A percentile compares a stretch with the other conserved stretches of the same genome.
Conservation (phyloP, 2,888 invertebrate species). For the Chymomyza fuscimana region DNA sequence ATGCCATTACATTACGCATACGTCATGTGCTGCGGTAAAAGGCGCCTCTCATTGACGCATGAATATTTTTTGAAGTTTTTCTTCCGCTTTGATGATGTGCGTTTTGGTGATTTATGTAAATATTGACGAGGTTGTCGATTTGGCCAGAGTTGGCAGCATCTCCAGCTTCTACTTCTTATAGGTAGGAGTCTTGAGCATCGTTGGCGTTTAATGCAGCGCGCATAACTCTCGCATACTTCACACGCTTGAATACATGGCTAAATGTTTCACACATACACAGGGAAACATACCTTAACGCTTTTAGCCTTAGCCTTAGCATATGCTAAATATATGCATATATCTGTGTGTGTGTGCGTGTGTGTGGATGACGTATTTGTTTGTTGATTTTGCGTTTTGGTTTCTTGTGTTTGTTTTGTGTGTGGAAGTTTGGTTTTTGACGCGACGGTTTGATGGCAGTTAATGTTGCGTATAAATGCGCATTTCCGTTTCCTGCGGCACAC, state of each 20-base stretch:
- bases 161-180: neutral
- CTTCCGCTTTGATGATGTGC: conserved; percentile 14
- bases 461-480: conserved; percentile 75
- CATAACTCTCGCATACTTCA: neutral
- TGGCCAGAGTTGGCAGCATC: neutral
- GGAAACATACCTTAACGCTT: neutral
- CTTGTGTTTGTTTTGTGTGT: neutral
- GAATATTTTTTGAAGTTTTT: conserved; percentile 54
- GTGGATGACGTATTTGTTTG: conserved; percentile 21
- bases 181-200: neutral
- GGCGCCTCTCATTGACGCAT: conserved; percentile 38
- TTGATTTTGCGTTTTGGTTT: neutral
- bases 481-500: conserved; percentile 67
- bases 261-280: neutral
- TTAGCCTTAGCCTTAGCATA: neutral
- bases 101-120: conserved; percentile 71
- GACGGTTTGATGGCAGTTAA: conserved; percentile 60
- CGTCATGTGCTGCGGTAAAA: conserved; percentile 29
- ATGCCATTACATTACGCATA: conserved; percentile 45
- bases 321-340: conserved; percentile 5
- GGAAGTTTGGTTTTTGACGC: neutral
- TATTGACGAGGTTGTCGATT: conserved; percentile 59
- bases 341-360: conserved; percentile 27
- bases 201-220: neutral
- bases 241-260: conserved; percentile 33